These are phyloP conservation scores for Pandion haliaetus DNA, from an alignment of 2,113 vertebrate species.

Conservation along the genomic window DNA sequence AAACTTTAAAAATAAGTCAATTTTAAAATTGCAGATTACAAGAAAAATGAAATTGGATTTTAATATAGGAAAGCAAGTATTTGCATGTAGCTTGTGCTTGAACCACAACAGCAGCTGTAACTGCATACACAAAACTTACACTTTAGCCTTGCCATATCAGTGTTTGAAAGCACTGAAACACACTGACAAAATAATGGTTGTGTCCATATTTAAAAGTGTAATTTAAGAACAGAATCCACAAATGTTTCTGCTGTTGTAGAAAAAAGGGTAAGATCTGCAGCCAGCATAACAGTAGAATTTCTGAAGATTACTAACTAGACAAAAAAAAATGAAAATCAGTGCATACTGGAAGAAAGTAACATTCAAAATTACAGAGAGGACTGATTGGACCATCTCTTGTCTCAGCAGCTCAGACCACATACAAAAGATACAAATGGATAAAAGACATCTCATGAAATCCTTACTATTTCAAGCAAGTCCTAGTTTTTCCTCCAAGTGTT, in stretches of 20 bases:
- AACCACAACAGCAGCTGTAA: constrained; percentile 41
- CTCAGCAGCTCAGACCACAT: neutral
- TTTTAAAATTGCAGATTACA: neutral
- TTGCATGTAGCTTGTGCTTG: neutral
- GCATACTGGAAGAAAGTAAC: neutral
- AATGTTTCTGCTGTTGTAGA: neutral
- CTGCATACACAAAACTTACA: neutral
- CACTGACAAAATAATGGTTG: neutral
- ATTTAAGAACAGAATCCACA: neutral
- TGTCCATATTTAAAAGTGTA: neutral
- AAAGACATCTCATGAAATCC: neutral
- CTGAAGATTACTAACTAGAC: neutral
- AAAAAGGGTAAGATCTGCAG: neutral
- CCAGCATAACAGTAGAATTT: neutral
- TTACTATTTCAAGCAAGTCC: neutral
- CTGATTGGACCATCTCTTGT: neutral
- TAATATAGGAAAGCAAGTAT: neutral
- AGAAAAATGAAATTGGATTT: neutral
- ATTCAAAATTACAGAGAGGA: neutral
- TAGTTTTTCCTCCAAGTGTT: neutral
- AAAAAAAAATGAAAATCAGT: neutral
- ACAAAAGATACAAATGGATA: neutral
- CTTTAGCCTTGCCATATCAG: neutral
- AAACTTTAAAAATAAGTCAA: neutral
- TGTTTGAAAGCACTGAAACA: neutral